Evolutionary conservation across 1,140 invertebrate genomes (phyloP).

Genomic region (Cylas formicarius): DNA sequence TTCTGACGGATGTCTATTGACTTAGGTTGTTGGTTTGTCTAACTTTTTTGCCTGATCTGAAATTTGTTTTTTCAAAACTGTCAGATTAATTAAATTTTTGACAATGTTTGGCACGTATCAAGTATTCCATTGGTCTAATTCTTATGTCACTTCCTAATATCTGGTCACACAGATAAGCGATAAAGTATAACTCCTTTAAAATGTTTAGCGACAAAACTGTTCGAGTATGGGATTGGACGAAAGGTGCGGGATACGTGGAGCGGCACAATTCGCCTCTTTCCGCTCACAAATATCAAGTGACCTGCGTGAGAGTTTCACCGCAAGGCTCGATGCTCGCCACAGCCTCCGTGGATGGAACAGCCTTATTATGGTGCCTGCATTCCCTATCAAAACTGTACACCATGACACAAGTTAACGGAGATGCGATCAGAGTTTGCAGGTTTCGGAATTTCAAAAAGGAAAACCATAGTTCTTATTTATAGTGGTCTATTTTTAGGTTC

Average conservation of each 20-base stretch:
- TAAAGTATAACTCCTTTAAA: background rate
- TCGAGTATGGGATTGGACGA: constrained; percentile 55
- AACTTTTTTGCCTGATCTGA: no score
- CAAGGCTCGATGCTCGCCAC: constrained; percentile 62
- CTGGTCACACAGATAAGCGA: no score
- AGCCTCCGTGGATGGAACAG: constrained; percentile 65
- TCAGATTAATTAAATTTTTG: no score
- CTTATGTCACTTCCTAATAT: no score
- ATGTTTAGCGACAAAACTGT: constrained; percentile 56
- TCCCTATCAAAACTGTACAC: constrained; percentile 53
- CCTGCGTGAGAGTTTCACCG: constrained; percentile 60
- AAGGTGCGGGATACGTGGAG: constrained; percentile 50
- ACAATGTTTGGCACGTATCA: no score
- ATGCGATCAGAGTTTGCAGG: constrained; percentile 55
- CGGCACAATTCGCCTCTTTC: constrained; percentile 49
- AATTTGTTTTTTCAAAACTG: no score
- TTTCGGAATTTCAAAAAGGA: constrained; percentile 31
- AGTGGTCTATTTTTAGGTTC: constrained; percentile 46
- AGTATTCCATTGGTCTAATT: no score
- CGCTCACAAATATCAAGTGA: constrained; percentile 61
- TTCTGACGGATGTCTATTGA: no score
- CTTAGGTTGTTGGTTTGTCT: no score
- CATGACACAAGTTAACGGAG: constrained; percentile 57
- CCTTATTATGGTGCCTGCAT: constrained; percentile 63
- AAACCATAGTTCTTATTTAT: background rate